Conservation (phyloP, 2,797 vertebrate species). For the Neostethus bicornis region DNA sequence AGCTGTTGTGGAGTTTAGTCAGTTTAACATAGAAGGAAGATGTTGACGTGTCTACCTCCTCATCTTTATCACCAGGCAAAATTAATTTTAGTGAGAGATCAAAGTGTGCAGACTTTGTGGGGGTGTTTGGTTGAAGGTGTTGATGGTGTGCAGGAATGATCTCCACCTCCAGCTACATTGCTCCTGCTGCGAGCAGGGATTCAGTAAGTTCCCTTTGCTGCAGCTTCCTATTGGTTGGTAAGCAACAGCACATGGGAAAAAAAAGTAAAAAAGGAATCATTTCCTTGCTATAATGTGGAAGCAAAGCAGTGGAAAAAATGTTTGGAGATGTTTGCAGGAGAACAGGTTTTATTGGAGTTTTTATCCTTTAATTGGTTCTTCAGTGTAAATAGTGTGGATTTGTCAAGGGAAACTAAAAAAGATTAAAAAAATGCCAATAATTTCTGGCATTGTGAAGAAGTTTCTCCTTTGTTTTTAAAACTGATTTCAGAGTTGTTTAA, state of each 20-base stretch:
- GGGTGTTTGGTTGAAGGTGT: conserved; percentile 13
- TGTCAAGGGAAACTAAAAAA: neutral
- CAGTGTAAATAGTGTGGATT: neutral
- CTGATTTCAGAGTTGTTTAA: neutral
- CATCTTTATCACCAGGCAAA: conserved; percentile 9
- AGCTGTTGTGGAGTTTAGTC: neutral
- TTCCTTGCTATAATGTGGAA: conserved; percentile 16
- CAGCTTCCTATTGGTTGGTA: conserved; percentile 21
- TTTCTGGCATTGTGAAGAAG: neutral
- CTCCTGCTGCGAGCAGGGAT: conserved; percentile 17
- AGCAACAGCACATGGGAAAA: conserved; percentile 10
- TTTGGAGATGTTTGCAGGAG: neutral
- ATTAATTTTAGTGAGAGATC: conserved; percentile 18
- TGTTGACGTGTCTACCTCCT: neutral
- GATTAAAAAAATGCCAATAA: neutral
- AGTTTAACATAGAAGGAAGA: neutral
- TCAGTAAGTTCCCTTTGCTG: conserved; percentile 14
- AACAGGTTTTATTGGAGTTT: neutral
- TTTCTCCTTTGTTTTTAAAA: neutral
- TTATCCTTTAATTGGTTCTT: neutral
- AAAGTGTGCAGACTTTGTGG: conserved; percentile 13
- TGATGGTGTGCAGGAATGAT: conserved; percentile 21
- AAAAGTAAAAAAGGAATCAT: neutral
- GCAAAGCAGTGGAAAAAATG: neutral
- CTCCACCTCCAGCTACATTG: conserved; percentile 21